Evolutionary conservation across 2,113 vertebrate species (phyloP).

Genomic region (Pogonocichla stellata): DNA sequence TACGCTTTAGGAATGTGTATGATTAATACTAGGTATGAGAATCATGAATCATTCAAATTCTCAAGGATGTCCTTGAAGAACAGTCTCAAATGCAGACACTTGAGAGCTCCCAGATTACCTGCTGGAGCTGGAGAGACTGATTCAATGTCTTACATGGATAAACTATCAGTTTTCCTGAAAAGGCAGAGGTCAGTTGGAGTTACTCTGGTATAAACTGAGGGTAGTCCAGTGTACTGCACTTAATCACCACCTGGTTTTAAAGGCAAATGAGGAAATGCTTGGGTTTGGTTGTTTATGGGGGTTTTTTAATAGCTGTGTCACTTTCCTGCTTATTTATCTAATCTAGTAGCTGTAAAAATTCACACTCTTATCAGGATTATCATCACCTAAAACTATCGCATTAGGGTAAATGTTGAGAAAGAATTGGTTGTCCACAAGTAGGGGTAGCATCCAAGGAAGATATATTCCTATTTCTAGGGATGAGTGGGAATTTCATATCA

Average conservation of each 20-base stretch:
- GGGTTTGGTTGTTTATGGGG: background rate
- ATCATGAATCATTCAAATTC: background rate
- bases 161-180: background rate
- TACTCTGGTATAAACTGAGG: background rate
- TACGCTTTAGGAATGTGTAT: background rate
- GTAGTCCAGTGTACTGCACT: background rate
- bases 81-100: background rate
- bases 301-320: background rate
- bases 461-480: background rate
- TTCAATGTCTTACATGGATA: background rate
- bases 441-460: background rate
- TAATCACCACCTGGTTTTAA: background rate
- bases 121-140: background rate
- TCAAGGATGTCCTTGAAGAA: background rate
- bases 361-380: background rate
- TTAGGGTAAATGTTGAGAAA: background rate
- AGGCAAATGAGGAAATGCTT: background rate
- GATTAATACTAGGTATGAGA: background rate
- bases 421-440: background rate
- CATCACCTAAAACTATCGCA: background rate
- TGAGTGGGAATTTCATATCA: background rate
- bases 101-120: background rate
- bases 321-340: background rate
- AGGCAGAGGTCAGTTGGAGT: background rate
- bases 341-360: background rate